These are phyloP conservation scores for Notothenia rossii DNA, from an alignment of 2,113 vertebrate species.

Conservation along the genomic window DNA sequence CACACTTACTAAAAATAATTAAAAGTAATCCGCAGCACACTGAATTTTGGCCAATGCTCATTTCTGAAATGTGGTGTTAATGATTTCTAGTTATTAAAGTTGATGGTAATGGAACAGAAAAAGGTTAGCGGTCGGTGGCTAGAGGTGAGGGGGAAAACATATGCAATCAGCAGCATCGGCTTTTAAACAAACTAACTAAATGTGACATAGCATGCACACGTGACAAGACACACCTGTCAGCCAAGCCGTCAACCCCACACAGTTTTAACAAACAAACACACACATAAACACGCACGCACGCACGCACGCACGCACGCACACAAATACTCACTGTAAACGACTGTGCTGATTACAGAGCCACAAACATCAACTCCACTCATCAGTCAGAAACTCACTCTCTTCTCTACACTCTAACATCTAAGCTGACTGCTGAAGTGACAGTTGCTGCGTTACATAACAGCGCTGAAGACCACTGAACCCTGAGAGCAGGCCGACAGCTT, in stretches of 20 bases:
- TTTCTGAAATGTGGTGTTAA: background rate
- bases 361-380: slow-evolving; percentile 42
- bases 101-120: background rate
- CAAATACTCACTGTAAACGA: slow-evolving; percentile 6
- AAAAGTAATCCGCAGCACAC: background rate
- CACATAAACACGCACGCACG: slow-evolving; percentile 7
- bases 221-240: slow-evolving; percentile 20
- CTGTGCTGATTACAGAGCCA: slow-evolving; percentile 11
- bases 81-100: background rate
- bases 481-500: slow-evolving; percentile 32
- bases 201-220: slow-evolving; percentile 23
- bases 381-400: slow-evolving; percentile 38
- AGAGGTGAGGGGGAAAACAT: background rate
- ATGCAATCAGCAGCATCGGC: background rate
- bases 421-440: slow-evolving; percentile 61
- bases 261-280: background rate
- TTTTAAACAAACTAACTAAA: slow-evolving; percentile 16
- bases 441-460: slow-evolving; percentile 71
- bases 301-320: background rate
- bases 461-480: slow-evolving; percentile 42
- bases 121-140: background rate
- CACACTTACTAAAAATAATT: background rate
- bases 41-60: background rate
- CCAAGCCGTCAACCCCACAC: slow-evolving; percentile 10
- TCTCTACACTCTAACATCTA: slow-evolving; percentile 49